A percentile compares a stretch with the other conserved stretches of the same genome.
phyloP scores from a whole-genome alignment of 2,797 vertebrate genomes.

The Heteromormyrus szaboi region DNA sequence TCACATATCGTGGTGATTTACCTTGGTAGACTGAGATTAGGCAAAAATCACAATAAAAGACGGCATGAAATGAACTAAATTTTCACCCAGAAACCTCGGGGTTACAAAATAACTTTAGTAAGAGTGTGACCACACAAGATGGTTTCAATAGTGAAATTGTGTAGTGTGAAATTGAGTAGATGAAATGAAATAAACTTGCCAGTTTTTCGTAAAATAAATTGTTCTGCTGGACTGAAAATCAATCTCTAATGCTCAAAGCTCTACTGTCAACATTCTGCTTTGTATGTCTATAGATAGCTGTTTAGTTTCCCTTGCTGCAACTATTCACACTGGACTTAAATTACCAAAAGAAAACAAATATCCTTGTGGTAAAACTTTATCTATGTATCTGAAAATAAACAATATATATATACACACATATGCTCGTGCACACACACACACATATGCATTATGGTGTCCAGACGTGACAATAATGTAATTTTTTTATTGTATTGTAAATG shows the following conservation, averaged over 20 bases:
- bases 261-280: background rate
- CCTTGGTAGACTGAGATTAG: background rate
- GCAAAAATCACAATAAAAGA: background rate
- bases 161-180: background rate
- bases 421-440: too few relatives aligned
- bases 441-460: background rate
- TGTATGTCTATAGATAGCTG: background rate
- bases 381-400: background rate
- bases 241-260: background rate
- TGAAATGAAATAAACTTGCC: background rate
- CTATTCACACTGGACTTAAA: background rate
- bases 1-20: background rate
- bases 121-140: background rate
- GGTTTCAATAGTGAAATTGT: background rate
- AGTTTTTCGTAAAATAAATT: background rate
- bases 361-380: background rate
- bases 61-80: background rate
- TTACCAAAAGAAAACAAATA: background rate
- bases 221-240: background rate
- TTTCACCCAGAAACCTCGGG: background rate
- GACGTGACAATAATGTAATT: background rate
- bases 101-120: background rate
- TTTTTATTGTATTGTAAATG: background rate
- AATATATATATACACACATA: background rate
- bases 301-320: background rate